Conservation (phyloP, 1,140 invertebrate species). For the Tenebrio molitor region DNA sequence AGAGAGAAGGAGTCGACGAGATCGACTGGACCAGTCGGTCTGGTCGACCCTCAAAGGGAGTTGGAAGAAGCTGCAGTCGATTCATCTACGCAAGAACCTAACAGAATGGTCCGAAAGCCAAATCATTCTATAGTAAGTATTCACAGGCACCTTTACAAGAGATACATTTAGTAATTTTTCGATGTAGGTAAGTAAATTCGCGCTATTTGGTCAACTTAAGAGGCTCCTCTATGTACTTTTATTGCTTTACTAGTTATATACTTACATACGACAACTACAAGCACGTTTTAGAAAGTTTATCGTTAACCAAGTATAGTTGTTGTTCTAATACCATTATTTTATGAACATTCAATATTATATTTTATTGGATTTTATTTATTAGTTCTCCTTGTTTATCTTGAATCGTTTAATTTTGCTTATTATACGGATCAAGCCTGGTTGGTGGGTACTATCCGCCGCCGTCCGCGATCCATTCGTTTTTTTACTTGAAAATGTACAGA, state of each 20-base stretch:
- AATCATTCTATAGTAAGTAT: slow-evolving; percentile 22
- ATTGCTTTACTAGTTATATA: slow-evolving; percentile 33
- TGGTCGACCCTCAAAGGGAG: neutral
- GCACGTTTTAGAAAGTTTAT: slow-evolving; percentile 37
- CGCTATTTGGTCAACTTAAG: slow-evolving; percentile 37
- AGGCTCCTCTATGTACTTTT: slow-evolving; percentile 10
- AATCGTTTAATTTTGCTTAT: neutral
- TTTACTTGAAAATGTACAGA: no score
- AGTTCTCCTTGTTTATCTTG: slow-evolving; percentile 42
- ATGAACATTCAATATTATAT: slow-evolving; percentile 33
- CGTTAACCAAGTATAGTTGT: slow-evolving; percentile 15
- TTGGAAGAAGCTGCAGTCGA: slow-evolving; percentile 34
- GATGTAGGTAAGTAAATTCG: slow-evolving; percentile 39
- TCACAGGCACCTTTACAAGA: slow-evolving; percentile 35
- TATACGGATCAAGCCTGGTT: no score
- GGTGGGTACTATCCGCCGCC: no score
- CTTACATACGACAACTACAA: slow-evolving; percentile 37
- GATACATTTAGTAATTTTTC: slow-evolving; percentile 30
- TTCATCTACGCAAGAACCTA: no score
- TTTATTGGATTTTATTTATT: slow-evolving; percentile 52
- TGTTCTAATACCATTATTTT: slow-evolving; percentile 11
- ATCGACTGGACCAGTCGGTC: neutral
- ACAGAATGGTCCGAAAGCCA: neutral
- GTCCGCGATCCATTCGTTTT: no score
- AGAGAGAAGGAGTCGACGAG: slow-evolving; percentile 5